Evolutionary conservation across 2,888 invertebrate species (phyloP), one percentile per base, ranked within the genome.

Genomic region (Drosophila formosana): DNA sequence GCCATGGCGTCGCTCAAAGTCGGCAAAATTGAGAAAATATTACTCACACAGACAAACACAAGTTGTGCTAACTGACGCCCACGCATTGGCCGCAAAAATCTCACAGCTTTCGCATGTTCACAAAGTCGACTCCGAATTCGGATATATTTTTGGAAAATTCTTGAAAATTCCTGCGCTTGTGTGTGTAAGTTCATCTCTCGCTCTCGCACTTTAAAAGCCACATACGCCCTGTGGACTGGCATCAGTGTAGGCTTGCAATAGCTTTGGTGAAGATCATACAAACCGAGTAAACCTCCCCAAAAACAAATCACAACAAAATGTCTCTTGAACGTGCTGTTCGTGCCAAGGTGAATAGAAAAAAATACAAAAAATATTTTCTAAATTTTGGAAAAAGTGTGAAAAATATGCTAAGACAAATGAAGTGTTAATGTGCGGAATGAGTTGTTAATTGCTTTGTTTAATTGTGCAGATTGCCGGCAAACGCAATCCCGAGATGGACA

Each of bases 261-360:
- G 89, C 84, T 88, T 82, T 81, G 80, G 83, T 86, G 89, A 89
- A 89, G 84, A 90, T 82, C 90, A 68, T 72, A 74, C 66, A 43
- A 61, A 76, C 69, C 73, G 67, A 90, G 58, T 70, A 72, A 63
- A 46, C 70, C 62, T 43, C 51, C 64, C 55, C 30, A 66, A 75
- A 61, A 80, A 68, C 67, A 66, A 90, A 72, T 13, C 63, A 75
- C 75, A 91, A 90, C 92, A 94, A 93, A 92, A 97, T 97, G 97
- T 97, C 97, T 95, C 95, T 97, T 93, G 97, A 97, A 95, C 96
- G 97, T 94, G 96, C 96, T 95, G 96, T 97, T 94, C 96, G 96
- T 93, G 95, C 95, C 92, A 97, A 97, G 96, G 97, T 97, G 93
- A 94, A 94, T 90, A 45, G 13, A 39, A 70, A 58, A 64, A 72